Evolutionary conservation across 1,140 invertebrate species (phyloP), one percentile per base, ranked within the genome.

Genomic region (Melipona quadrifasciata): DNA sequence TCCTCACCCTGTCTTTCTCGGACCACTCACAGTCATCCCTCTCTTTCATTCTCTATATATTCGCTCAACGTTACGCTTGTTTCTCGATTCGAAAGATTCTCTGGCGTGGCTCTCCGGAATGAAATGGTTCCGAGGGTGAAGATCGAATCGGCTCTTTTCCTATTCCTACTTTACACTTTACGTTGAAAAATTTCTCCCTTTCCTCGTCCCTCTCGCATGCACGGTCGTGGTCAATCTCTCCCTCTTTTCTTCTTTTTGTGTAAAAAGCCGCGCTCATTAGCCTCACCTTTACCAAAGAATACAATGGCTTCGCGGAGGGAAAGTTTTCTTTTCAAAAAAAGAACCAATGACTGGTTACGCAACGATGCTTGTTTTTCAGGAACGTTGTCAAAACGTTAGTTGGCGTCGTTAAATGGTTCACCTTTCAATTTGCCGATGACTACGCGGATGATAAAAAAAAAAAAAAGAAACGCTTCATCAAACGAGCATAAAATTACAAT

Each of bases 61-160:
- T 61, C 70, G 78, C 57, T 27, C 19, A 34, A 57, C 79, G 85
- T 89, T 89, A 87, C 85, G 87, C 80, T 78, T 87, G 87, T 89
- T 89, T 84, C 87, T 64, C 87, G 67, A 85, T 87, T 89, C 75
- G 78, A n/a, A 75, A 77, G 86, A 87, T 74, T 79, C 80, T 73
- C 87, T 70, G 58, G 39, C 68, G 55, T 70, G 67, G 73, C 39
- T 61, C 72, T 72, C 72, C 67, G 74, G 81, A 80, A 89, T 89
- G 87, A 89, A 89, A 89, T 86, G 85, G 75, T 86, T 86, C 58
- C 84, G 85, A 89, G 88, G 82, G 85, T 87, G 87, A 87, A 89
- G 87, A 89, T 89, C 87, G 88, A 89, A 89, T 89, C 87, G 39
- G 88, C 88, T 85, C 61, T 87, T 87, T 80, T 55, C 85, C 88